Evolutionary conservation across 2,797 vertebrate genomes (phyloP), one percentile per base, ranked within the genome.

Genomic region (Ctenosaura bakeri): DNA sequence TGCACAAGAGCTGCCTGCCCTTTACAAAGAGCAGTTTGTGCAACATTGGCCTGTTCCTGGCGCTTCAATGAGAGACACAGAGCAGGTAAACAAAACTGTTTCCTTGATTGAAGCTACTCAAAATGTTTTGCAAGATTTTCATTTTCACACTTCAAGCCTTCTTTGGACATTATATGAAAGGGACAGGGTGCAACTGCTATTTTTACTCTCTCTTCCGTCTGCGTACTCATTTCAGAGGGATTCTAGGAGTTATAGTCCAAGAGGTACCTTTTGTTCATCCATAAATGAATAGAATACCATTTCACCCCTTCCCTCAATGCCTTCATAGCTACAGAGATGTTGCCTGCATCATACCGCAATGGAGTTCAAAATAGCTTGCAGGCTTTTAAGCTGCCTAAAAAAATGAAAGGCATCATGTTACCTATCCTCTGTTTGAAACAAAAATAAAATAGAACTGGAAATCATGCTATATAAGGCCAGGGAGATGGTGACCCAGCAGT

Each of bases 1-100:
- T 74, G 22, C 32, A 4, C 29, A 82, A 82, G 54, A 42, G 6
- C 3, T 78, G 22, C 42, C 14, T 22, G 4, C 46, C 46, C 46
- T 38, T 74, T 85, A 42, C 42, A 89, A 76, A 89, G 20, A 77
- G 24, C 20, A 13, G 26, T 85, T 89, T 66, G 26, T 76, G 62
- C 10, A 77, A 38, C 12, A 3, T 77, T 78, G 42, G 35, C 26
- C 14, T 52, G 4, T 71, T 26, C 18, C 62, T n/a, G 24, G 16
- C 50, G 42, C 38, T 35, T 18, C 62, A 32, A 16, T n/a, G 10
- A 59, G 52, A 82, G 66, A 35, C 35, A 3, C 9, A 22, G 32
- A 77, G 59, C 10, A 84, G n/a, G 50, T 38, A 29, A 20, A 84
- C 35, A 10, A 0, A 7, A 26, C 6, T 14, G 4, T 69, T 71